phyloP scores from a whole-genome alignment of 1,140 invertebrate species.

The Asbolus verrucosus region DNA sequence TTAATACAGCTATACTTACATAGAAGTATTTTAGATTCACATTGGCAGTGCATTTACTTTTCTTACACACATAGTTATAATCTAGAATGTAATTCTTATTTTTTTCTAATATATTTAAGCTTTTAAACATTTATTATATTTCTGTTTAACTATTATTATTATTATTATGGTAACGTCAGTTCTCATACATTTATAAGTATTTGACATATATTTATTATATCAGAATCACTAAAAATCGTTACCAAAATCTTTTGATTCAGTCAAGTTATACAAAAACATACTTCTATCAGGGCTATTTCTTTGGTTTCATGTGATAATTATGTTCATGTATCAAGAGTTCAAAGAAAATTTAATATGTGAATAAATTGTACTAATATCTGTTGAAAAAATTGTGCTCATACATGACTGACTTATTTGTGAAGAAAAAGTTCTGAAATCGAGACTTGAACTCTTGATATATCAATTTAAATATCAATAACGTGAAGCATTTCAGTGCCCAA shows the following conservation, averaged over 20 bases:
- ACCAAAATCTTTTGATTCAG: not conserved
- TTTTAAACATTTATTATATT: constrained; percentile 44
- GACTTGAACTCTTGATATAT: constrained; percentile 13
- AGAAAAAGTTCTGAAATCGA: not conserved
- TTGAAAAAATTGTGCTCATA: constrained; percentile 9
- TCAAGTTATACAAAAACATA: not conserved
- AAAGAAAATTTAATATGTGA: not conserved
- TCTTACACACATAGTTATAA: constrained; percentile 43
- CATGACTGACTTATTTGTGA: no score
- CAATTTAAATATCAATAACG: constrained; percentile 13
- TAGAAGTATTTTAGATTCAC: constrained; percentile 39
- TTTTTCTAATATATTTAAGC: constrained; percentile 38
- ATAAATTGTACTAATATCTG: constrained; percentile 4
- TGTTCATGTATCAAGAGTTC: constrained; percentile 19
- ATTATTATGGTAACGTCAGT: constrained; percentile 38
- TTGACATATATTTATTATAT: constrained; percentile 42
- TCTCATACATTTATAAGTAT: constrained; percentile 48
- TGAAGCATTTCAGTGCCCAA: constrained; percentile 58
- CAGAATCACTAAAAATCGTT: not conserved
- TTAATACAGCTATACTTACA: constrained; percentile 27
- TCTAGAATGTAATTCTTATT: constrained; percentile 17
- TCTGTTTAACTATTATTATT: not conserved
- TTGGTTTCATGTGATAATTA: constrained; percentile 1
- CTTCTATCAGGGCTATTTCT: constrained; percentile 4
- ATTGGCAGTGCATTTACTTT: constrained; percentile 50